Evolutionary conservation across 2,113 vertebrate genomes (phyloP).

Genomic region (Microcebus griseorufus): DNA sequence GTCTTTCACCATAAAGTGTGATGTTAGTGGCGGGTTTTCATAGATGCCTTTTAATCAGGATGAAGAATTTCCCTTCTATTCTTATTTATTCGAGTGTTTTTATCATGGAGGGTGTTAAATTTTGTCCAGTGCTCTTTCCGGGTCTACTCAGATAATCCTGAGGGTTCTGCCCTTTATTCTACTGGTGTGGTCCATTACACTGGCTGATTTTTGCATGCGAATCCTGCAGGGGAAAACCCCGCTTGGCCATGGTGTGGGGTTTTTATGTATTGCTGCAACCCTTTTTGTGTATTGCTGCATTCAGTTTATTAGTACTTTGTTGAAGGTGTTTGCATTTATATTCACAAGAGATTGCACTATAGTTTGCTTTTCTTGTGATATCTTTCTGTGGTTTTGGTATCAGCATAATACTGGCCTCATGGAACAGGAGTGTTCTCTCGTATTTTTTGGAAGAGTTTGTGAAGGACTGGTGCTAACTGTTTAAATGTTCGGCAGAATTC

Average conservation of each 20-base stretch:
- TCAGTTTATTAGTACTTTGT: not conserved
- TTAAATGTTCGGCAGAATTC: not conserved
- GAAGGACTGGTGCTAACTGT: not conserved
- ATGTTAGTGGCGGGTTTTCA: not conserved
- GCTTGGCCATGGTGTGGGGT: too few species aligned
- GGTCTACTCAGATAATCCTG: not conserved
- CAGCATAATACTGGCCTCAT: not conserved
- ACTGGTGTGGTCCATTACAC: not conserved
- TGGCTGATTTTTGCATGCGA: not conserved
- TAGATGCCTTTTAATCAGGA: rapidly evolving
- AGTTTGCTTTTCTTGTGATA: not conserved
- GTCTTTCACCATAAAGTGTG: not conserved
- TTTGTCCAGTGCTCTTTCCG: not conserved
- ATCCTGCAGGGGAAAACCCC: not conserved
- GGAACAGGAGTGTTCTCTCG: not conserved
- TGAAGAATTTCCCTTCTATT: not conserved
- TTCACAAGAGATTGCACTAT: too few species aligned
- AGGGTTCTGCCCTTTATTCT: not conserved
- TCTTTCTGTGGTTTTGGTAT: not conserved
- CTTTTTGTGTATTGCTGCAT: not conserved
- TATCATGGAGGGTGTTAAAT: not conserved
- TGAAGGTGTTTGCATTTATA: not conserved
- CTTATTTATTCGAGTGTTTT: not conserved
- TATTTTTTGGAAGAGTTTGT: not conserved
- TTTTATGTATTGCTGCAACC: too few species aligned